These are phyloP conservation scores for Poecilia picta DNA, from an alignment of 2,797 vertebrate species.

Conservation along the genomic window DNA sequence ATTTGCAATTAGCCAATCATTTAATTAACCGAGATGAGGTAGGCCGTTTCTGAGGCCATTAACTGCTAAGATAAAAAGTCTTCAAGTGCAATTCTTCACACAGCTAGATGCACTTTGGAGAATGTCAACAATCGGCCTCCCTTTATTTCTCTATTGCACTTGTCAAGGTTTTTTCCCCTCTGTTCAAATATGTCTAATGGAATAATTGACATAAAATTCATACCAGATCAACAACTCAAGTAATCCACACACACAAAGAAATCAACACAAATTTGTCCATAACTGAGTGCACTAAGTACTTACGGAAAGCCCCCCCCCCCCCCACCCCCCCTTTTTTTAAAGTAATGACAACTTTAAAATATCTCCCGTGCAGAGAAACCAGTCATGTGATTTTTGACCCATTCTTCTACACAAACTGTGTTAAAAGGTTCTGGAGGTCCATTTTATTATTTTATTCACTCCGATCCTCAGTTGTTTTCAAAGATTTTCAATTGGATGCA, in stretches of 20 bases:
- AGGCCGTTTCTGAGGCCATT: conserved; percentile 1
- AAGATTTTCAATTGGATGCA: background rate
- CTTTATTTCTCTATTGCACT: background rate
- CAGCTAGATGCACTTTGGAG: background rate
- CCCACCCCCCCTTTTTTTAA: no score
- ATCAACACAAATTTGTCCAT: background rate
- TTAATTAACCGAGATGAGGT: conserved; percentile 4
- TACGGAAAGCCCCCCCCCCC: background rate
- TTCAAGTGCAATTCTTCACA: background rate
- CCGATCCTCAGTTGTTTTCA: background rate
- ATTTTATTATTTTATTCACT: background rate
- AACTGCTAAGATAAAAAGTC: background rate
- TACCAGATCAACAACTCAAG: background rate
- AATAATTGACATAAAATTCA: background rate
- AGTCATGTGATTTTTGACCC: background rate
- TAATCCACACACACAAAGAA: background rate
- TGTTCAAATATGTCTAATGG: background rate
- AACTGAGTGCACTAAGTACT: background rate
- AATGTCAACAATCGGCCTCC: background rate
- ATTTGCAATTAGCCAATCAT: conserved; percentile 11
- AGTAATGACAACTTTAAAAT: background rate
- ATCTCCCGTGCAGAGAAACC: background rate
- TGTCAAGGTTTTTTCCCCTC: background rate
- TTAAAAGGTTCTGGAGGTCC: background rate
- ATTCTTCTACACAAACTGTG: background rate